Evolutionary conservation across 2,888 invertebrate genomes (phyloP).

Genomic region (Cremastinae sp.): DNA sequence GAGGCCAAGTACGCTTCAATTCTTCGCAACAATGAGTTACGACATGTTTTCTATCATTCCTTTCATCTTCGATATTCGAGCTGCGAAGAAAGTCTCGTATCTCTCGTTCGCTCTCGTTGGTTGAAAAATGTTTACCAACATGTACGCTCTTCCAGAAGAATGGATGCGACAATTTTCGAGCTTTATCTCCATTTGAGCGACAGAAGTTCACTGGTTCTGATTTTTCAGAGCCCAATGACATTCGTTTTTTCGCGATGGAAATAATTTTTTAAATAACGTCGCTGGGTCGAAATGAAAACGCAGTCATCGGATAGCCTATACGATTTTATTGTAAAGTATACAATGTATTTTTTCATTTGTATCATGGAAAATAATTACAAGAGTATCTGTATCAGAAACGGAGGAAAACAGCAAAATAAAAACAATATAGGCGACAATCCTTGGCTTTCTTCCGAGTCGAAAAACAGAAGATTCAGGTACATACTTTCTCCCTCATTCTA

Average conservation of each 20-base stretch:
- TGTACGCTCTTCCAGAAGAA: not conserved
- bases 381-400: slow-evolving; percentile 14
- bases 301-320: slow-evolving; percentile 32
- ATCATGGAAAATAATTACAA: slow-evolving; percentile 51
- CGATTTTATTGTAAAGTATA: slow-evolving; percentile 59
- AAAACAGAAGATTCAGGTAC: slow-evolving; percentile 40
- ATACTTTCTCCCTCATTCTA: slow-evolving; percentile 5
- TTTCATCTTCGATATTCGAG: not conserved
- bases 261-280: too few relatives aligned
- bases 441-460: slow-evolving; percentile 12
- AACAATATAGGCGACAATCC: slow-evolving; percentile 8
- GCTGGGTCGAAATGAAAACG: not conserved
- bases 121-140: not conserved
- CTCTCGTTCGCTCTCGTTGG: not conserved
- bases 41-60: not conserved
- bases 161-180: too few relatives aligned
- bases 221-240: too few relatives aligned
- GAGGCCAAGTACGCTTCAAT: not conserved
- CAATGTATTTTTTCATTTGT: slow-evolving; percentile 43
- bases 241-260: not conserved
- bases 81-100: not conserved
- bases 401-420: slow-evolving; percentile 22
- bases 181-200: too few relatives aligned
- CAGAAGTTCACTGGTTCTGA: too few relatives aligned
- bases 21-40: slow-evolving; percentile 5